Evolutionary conservation across 2,797 vertebrate species (phyloP), one percentile per base, ranked within the genome.

Genomic region (Melanotaenia maccullochi): DNA sequence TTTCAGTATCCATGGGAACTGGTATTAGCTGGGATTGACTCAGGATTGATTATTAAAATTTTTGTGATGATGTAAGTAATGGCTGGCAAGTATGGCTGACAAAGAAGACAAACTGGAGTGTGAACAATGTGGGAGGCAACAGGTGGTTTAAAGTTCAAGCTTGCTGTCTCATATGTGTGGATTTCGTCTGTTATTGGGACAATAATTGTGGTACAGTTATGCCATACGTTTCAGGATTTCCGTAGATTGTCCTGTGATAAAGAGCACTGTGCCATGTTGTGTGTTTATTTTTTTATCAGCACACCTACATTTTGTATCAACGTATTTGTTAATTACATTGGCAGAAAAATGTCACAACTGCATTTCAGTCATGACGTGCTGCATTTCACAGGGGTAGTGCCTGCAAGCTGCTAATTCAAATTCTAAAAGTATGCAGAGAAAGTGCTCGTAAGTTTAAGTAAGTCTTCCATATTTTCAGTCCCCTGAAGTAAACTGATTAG

Each of bases 1-100:
- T 75, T 58, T 36, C 51, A 57, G 89, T 89, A 83, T 79, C 79
- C 84, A 89, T 90, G 85, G 86, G 74, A 88, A 91, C 87, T 66
- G 76, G 63, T 76, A 66, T 71, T 22, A 80, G 78, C 65, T 67
- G 57, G 58, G 73, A 83, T 72, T 78, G 56, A 78, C 58, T 74
- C 70, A 70, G 38, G 65, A 80, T 60, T 68, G 69, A 83, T 80
- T 71, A 62, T 62, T 75, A 49, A 67, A 69, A 76, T 73, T 78
- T 54, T 78, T 82, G 36, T 9, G 4, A 68, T 47, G 44, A 69
- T 70, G 65, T 32, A 32, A 32, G 30, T 32, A 32, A 32, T 32
- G 80, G 80, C 86, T 66, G 70, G 82, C 76, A 42, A 60, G 67
- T 18, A 28, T 59, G 16, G 7, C 55, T 69, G 67, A 76, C 25